phyloP scores from a whole-genome alignment of 2,113 vertebrate genomes.

The Tenebrosternarchus preto region DNA sequence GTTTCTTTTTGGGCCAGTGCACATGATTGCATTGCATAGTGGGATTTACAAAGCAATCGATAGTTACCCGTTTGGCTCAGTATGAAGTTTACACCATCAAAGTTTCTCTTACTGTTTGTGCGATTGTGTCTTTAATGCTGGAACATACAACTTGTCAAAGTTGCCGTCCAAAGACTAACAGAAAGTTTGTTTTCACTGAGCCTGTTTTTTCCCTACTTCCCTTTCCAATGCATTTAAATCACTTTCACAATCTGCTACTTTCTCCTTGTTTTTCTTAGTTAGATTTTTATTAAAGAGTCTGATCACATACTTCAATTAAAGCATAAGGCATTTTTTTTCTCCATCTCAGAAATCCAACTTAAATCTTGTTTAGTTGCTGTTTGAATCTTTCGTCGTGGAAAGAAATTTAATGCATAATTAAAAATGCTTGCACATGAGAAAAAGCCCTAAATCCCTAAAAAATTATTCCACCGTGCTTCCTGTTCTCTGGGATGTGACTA shows the following conservation, averaged over 20 bases:
- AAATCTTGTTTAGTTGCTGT: conserved; percentile 45
- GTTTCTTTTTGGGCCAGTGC: conserved; percentile 14
- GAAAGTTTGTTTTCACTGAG: conserved; percentile 19
- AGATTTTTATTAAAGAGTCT: conserved; percentile 62
- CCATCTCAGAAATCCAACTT: conserved; percentile 43
- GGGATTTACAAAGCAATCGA: conserved; percentile 32
- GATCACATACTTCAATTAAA: conserved; percentile 57
- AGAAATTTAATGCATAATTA: conserved; percentile 65
- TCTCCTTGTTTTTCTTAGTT: conserved; percentile 45
- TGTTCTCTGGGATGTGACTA: conserved; percentile 43
- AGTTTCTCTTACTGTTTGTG: background rate
- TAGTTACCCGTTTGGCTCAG: conserved; percentile 9
- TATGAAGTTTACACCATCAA: background rate
- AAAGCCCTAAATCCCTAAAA: conserved; percentile 59
- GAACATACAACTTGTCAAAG: conserved; percentile 1
- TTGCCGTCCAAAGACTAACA: background rate
- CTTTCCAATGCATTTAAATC: conserved; percentile 11
- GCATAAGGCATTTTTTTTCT: conserved; percentile 40
- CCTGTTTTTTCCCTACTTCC: background rate
- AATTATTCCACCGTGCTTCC: conserved; percentile 54
- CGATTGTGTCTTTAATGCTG: conserved; percentile 1
- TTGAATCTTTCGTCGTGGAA: conserved; percentile 63
- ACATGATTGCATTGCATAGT: conserved; percentile 25
- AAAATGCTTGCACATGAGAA: conserved; percentile 37
- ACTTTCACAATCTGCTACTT: conserved; percentile 48